Evolutionary conservation across 2,888 invertebrate genomes (phyloP).

Genomic region (Cheiracanthium punctorium): DNA sequence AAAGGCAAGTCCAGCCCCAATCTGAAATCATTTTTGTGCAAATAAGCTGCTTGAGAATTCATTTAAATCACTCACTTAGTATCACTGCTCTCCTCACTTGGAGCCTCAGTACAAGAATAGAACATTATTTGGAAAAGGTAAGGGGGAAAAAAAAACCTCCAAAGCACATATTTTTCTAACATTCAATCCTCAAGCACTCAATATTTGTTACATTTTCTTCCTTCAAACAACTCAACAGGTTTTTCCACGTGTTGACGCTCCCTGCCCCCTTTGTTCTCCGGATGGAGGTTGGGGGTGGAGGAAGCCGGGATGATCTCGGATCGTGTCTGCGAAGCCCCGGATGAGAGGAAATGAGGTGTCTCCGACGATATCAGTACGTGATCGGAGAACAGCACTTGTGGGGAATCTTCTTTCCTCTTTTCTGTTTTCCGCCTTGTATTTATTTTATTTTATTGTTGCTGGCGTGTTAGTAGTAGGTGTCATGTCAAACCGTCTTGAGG

Average conservation of each 20-base stretch:
- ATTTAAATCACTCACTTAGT: too few species aligned
- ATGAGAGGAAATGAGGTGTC: conserved; percentile 66
- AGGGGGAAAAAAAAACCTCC: too few species aligned
- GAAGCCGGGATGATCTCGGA: conserved; percentile 45
- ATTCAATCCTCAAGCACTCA: too few species aligned
- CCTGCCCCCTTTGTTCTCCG: conserved; percentile 21
- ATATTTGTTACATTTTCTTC: neutral
- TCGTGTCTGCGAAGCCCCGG: conserved; percentile 65
- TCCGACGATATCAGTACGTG: conserved; percentile 49
- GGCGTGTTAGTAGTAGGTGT: neutral
- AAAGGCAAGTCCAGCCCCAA: too few species aligned
- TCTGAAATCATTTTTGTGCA: too few species aligned
- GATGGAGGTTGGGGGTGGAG: conserved; percentile 3
- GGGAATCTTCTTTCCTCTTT: conserved; percentile 13
- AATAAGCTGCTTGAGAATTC: too few species aligned
- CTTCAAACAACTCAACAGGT: conserved; percentile 57
- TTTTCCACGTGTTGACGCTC: conserved; percentile 49
- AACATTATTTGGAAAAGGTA: too few species aligned
- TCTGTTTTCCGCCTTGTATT: neutral
- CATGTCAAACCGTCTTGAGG: conserved; percentile 17
- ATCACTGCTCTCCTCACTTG: too few species aligned
- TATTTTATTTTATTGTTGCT: neutral
- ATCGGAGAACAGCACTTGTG: conserved; percentile 33
- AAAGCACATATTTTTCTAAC: too few species aligned
- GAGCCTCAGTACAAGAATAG: too few species aligned